Conservation (phyloP, 2,113 vertebrate genomes). For the Marmota monax region DNA sequence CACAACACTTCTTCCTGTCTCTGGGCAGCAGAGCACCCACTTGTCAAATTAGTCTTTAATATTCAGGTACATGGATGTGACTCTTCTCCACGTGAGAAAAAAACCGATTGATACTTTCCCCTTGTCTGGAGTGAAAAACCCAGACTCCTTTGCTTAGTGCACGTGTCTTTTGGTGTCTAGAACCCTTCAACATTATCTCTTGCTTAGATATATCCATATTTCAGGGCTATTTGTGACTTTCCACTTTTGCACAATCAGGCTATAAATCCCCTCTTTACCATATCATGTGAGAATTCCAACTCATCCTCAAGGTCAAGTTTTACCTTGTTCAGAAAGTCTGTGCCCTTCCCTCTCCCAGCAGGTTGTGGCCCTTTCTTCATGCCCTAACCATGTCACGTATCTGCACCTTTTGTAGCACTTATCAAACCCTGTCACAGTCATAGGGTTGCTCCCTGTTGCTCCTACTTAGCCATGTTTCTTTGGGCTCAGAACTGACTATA, state of each 20-base stretch:
- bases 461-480: not conserved
- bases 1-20: not conserved
- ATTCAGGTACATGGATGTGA: not conserved
- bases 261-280: conserved; percentile 34
- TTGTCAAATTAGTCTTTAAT: not conserved
- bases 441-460: not conserved
- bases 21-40: not conserved
- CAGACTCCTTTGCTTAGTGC: not conserved
- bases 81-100: not conserved
- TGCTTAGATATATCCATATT: not conserved
- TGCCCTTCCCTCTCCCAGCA: not conserved
- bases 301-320: conserved; percentile 7
- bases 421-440: not conserved
- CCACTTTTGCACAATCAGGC: not conserved
- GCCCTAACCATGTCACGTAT: not conserved
- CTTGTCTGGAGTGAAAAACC: not conserved
- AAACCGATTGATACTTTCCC: not conserved
- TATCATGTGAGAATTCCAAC: not conserved
- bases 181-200: not conserved
- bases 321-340: not conserved
- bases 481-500: not conserved
- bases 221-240: not conserved
- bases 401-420: not conserved
- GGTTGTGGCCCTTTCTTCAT: not conserved
- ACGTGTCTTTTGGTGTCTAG: not conserved